A percentile compares a stretch with the other conserved stretches of the same genome.
Evolutionary conservation across 2,888 invertebrate species (phyloP).

Genomic region (Pherbina coryleti): DNA sequence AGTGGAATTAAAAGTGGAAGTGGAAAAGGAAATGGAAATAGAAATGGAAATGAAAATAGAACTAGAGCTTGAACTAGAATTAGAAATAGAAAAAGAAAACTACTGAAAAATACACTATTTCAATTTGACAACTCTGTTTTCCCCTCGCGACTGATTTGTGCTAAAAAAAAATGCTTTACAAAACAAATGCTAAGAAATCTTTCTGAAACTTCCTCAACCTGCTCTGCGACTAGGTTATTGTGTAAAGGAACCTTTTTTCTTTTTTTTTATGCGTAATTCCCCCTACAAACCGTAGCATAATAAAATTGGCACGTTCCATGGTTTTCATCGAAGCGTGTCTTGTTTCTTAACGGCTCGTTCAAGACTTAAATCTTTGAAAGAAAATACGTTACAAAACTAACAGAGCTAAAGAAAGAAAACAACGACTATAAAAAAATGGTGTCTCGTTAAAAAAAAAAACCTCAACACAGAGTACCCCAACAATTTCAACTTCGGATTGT

Average conservation of each 20-base stretch:
- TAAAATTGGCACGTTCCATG: conserved; percentile 44
- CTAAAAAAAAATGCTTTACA: too few species aligned
- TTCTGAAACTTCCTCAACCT: not conserved
- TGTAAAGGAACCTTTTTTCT: conserved; percentile 27
- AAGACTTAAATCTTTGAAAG: not conserved
- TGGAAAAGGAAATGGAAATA: too few species aligned
- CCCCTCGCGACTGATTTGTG: too few species aligned
- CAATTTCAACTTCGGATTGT: not conserved
- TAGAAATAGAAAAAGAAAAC: too few species aligned
- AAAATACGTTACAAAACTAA: conserved; percentile 43
- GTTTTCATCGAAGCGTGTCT: conserved; percentile 42
- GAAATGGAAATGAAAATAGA: too few species aligned
- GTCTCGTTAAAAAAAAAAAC: conserved; percentile 15
- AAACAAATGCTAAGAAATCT: too few species aligned
- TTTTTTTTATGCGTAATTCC: conserved; percentile 23
- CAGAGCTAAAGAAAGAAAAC: conserved; percentile 34
- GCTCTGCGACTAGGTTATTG: not conserved
- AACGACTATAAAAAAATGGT: conserved; percentile 2
- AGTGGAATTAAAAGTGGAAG: too few species aligned
- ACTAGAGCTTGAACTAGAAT: too few species aligned
- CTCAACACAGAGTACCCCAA: not conserved
- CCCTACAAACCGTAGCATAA: conserved; percentile 25
- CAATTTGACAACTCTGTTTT: too few species aligned
- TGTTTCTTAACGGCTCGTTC: conserved; percentile 5
- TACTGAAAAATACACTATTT: too few species aligned